phyloP scores from a whole-genome alignment of 2,888 invertebrate species.

The Alcis repandata region DNA sequence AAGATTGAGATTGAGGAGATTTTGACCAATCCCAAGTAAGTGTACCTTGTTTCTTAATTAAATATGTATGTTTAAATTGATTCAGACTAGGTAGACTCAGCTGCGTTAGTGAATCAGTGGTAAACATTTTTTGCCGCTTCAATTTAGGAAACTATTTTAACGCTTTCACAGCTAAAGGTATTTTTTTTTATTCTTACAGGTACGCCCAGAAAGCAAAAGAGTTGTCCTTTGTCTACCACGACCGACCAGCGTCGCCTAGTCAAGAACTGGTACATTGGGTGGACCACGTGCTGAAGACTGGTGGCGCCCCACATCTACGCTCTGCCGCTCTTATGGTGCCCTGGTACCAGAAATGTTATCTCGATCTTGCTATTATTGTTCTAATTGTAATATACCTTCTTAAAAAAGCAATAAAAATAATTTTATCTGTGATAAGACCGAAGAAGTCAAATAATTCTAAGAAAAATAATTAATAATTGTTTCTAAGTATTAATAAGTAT shows the following conservation, averaged over 20 bases:
- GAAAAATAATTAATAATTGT: constrained; percentile 14
- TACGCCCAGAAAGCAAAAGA: constrained; percentile 55
- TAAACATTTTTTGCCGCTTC: no score
- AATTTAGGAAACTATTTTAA: no score
- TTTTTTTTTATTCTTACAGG: constrained; percentile 46
- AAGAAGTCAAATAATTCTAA: background rate
- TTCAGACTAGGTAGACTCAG: background rate
- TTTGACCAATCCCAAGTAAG: constrained; percentile 55
- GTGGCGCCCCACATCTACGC: constrained; percentile 61
- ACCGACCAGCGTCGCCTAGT: constrained; percentile 56
- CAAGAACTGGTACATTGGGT: constrained; percentile 61
- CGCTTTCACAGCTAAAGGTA: background rate
- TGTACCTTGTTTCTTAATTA: background rate
- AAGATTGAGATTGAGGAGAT: constrained; percentile 57
- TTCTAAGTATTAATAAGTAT: background rate
- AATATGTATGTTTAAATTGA: background rate
- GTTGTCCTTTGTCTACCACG: constrained; percentile 59
- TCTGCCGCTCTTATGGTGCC: constrained; percentile 58
- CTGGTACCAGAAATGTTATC: constrained; percentile 63
- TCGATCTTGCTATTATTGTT: constrained; percentile 51
- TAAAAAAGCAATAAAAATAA: constrained; percentile 17
- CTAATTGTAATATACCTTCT: constrained; percentile 26
- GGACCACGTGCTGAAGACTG: constrained; percentile 58
- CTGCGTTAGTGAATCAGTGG: no score
- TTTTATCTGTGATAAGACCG: constrained; percentile 10